Evolutionary conservation across 2,797 vertebrate species (phyloP).

Genomic region (Oryzias dopingdopingensis): DNA sequence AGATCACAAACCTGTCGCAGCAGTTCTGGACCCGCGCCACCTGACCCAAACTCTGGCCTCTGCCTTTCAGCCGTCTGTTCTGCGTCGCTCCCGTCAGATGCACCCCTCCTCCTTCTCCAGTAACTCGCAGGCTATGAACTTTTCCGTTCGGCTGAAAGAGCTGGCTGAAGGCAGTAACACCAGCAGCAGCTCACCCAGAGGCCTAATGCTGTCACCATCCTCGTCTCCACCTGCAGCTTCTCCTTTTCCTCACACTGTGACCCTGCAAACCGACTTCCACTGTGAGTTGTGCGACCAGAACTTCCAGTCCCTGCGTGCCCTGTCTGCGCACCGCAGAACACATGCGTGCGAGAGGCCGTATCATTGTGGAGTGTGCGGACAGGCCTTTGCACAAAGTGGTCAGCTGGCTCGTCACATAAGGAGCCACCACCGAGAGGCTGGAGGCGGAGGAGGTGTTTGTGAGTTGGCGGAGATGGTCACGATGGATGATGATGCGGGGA

Average conservation of each 20-base stretch:
- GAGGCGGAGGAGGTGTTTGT: conserved; percentile 29
- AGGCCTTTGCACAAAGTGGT: conserved; percentile 77
- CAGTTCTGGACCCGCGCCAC: conserved; percentile 71
- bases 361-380: conserved; percentile 78
- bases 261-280: conserved; percentile 55
- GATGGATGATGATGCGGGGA: conserved; percentile 57
- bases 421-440: conserved; percentile 64
- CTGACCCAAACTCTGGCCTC: conserved; percentile 71
- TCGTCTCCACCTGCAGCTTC: conserved; percentile 72
- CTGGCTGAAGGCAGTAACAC: conserved; percentile 68
- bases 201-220: conserved; percentile 68
- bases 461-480: conserved; percentile 41
- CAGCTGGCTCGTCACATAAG: conserved; percentile 81
- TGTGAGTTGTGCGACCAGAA: conserved; percentile 79
- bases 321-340: conserved; percentile 82
- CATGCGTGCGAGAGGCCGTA: conserved; percentile 77
- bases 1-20: conserved; percentile 41
- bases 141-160: conserved; percentile 76
- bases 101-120: conserved; percentile 15
- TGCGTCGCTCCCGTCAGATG: conserved; percentile 55
- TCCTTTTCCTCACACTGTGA: conserved; percentile 64
- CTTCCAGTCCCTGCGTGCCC: conserved; percentile 80
- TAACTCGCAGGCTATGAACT: conserved; percentile 72
- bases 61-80: conserved; percentile 64
- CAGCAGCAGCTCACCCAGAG: conserved; percentile 36